Percentiles rank a stretch among this genome's conserved stretches.
Conservation (phyloP, 1,140 invertebrate genomes). For the Diorhabda elongata region DNA sequence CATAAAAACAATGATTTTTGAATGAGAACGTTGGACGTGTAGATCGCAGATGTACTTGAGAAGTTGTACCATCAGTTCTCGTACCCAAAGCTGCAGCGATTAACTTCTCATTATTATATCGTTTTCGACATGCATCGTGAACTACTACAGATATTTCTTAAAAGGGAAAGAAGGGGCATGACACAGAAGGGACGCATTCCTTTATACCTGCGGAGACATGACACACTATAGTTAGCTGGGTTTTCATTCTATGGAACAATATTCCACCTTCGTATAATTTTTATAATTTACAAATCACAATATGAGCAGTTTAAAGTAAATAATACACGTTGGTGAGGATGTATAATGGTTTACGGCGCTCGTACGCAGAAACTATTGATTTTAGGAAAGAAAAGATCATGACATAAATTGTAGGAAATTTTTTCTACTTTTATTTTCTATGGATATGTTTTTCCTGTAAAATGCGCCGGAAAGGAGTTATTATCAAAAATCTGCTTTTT, state of each 20-base stretch:
- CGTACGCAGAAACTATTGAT: not conserved
- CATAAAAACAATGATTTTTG: not conserved
- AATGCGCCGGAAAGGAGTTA: too few species aligned
- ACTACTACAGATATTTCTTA: constrained; percentile 9
- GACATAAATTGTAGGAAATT: too few species aligned
- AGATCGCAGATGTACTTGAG: not conserved
- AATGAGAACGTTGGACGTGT: not conserved
- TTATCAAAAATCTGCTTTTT: too few species aligned
- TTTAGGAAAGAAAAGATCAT: not conserved
- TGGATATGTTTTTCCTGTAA: too few species aligned
- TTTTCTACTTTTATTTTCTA: too few species aligned
- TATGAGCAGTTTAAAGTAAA: not conserved
- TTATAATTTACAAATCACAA: too few species aligned
- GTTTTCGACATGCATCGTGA: constrained; percentile 16
- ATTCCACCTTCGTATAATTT: not conserved
- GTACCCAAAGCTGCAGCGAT: not conserved
- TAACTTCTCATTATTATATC: constrained; percentile 3
- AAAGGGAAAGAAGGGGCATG: not conserved
- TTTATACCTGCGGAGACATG: not conserved
- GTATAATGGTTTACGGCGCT: not conserved
- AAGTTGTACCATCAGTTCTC: not conserved
- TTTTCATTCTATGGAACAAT: constrained; percentile 3
- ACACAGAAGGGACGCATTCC: constrained; percentile 4
- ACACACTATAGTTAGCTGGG: not conserved
- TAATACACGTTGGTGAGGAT: too few species aligned